Percentiles rank a stretch among this genome's conserved stretches.
phyloP scores from a whole-genome alignment of 2,888 invertebrate species.

The Zele albiditarsus region DNA sequence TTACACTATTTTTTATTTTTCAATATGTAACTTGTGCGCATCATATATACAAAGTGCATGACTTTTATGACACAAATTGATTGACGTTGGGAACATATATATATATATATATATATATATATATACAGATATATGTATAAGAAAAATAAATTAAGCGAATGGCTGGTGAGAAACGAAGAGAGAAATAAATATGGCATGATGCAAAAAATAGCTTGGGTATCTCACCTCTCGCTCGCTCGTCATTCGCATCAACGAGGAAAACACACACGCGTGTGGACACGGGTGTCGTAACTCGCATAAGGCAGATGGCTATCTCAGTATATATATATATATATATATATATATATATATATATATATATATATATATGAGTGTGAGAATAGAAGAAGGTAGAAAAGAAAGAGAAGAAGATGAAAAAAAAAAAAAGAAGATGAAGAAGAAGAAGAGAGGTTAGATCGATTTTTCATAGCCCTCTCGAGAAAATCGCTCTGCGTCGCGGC shows the following conservation, averaged over 20 bases:
- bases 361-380: slow-evolving; percentile 20
- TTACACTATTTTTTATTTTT: not conserved
- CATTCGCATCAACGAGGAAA: slow-evolving; percentile 26
- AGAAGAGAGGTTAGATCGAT: slow-evolving; percentile 64
- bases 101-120: not conserved
- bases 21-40: not conserved
- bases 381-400: slow-evolving; percentile 9
- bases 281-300: slow-evolving; percentile 61
- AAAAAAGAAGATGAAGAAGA: not conserved
- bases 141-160: not conserved
- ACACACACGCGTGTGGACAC: slow-evolving; percentile 18
- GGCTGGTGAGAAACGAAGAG: not conserved
- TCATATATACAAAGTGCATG: not conserved
- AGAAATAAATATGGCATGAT: not conserved
- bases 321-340: slow-evolving; percentile 25
- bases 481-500: slow-evolving; percentile 49
- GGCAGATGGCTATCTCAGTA: slow-evolving; percentile 62
- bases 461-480: slow-evolving; percentile 61
- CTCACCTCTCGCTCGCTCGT: not conserved
- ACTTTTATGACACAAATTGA: slow-evolving; percentile 14
- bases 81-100: not conserved
- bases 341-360: slow-evolving; percentile 25
- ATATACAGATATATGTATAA: no score
- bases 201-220: not conserved
- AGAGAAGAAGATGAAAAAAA: slow-evolving; percentile 26